Conservation (phyloP, 2,113 vertebrate genomes). For the Cairina moschata region DNA sequence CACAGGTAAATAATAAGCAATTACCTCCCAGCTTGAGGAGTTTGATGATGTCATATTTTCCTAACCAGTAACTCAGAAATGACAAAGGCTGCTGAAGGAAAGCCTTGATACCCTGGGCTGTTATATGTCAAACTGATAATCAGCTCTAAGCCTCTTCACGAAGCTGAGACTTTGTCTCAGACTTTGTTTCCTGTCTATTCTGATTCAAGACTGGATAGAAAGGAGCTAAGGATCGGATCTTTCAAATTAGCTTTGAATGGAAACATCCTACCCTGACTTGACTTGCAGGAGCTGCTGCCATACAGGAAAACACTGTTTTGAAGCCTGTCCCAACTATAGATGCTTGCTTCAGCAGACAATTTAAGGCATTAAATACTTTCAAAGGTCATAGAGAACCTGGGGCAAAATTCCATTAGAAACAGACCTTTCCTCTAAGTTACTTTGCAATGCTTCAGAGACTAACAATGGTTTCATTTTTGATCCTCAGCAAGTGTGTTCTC, state of each 20-base stretch:
- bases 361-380: background rate
- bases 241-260: background rate
- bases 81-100: background rate
- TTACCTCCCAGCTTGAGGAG: background rate
- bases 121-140: background rate
- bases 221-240: background rate
- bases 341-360: background rate
- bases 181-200: background rate
- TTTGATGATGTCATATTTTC: background rate
- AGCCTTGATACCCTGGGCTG: background rate
- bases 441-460: background rate
- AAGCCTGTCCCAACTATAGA: background rate
- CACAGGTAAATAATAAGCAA: background rate
- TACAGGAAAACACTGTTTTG: background rate
- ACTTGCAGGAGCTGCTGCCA: background rate
- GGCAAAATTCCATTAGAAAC: background rate
- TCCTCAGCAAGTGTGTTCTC: background rate
- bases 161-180: background rate
- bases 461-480: background rate
- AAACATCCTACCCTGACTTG: background rate
- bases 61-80: background rate
- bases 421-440: background rate
- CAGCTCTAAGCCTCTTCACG: background rate
- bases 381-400: background rate
- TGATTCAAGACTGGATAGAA: background rate